Evolutionary conservation across 1,140 invertebrate species (phyloP), one percentile per base, ranked within the genome.

Genomic region (Adoxophyes honmai): DNA sequence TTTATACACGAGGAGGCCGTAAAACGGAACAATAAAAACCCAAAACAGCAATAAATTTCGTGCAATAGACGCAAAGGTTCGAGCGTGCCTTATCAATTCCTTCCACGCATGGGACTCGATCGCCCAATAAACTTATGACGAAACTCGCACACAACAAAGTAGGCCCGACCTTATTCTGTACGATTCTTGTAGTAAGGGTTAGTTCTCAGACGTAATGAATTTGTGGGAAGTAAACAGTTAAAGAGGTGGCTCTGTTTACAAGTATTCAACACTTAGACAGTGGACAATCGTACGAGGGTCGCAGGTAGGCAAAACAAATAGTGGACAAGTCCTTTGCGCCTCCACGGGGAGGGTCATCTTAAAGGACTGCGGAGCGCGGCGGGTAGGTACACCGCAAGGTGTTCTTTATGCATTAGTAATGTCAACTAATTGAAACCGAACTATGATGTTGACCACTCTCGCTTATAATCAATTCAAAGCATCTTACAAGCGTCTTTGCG

Each of bases 1-100:
- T 88, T 89, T 89, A 90, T 89, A 83, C 71, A 84, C 78, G 84
- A 77, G 70, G 75, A 86, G 79, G 84, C 81, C 80, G 82, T 90
- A 90, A 90, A 90, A 88, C 82, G 84, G 81, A 89, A 90, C 89
- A 90, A 90, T 90, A 90, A 90, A 90, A 90, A 89, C 89, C 89
- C 86, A 90, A 90, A 90, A 90, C 89, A 90, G 83, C 81, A 83
- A 90, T 90, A 90, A 90, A 90, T 90, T 89, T 88, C 68, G 70
- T 85, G 83, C 87, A 90, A 90, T 89, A 89, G 87, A 88, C 75
- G 83, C 85, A 82, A 89, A 89, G 87, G 86, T 87, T 89, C 79
- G 78, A 83, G 78, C 77, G 74, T 71, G 79, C 80, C 86, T 89
- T 89, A 89, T 90, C 89, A 90, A 88, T 88, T 85, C 81, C 75